Evolutionary conservation across 2,888 invertebrate species (phyloP).

Genomic region (Stenurella melanura): DNA sequence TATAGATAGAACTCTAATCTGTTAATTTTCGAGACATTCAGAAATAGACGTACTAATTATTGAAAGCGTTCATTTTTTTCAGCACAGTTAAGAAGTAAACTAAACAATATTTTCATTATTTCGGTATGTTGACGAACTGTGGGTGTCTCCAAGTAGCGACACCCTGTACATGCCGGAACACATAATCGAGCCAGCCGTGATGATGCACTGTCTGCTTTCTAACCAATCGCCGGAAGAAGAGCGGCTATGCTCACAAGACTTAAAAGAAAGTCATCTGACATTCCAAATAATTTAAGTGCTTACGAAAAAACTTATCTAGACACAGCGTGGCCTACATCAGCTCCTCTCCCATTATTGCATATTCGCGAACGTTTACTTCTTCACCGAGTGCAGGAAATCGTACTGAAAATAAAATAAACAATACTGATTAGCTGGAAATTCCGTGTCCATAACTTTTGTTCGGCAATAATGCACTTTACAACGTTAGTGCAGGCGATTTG

Average conservation of each 20-base stretch:
- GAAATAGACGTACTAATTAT: too few species aligned
- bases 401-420: constrained; percentile 4
- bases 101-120: too few species aligned
- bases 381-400: constrained; percentile 23
- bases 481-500: too few species aligned
- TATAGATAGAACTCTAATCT: too few species aligned
- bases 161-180: constrained; percentile 25
- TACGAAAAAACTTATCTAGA: constrained; percentile 55
- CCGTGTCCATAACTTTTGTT: neutral
- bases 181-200: constrained; percentile 19
- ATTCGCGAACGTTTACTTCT: constrained; percentile 32
- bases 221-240: constrained; percentile 49
- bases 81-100: too few species aligned
- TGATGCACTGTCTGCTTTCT: constrained; percentile 50
- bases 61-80: too few species aligned
- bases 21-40: too few species aligned
- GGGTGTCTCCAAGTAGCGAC: neutral
- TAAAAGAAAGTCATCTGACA: constrained; percentile 54
- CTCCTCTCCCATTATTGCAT: constrained; percentile 30
- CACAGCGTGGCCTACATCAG: constrained; percentile 50
- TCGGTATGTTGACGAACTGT: neutral
- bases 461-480: neutral
- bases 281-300: constrained; percentile 54
- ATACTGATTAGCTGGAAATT: constrained; percentile 23
- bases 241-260: constrained; percentile 44